These are phyloP conservation scores for Serripes groenlandicus DNA, from an alignment of 2,888 invertebrate species.

Conservation along the genomic window DNA sequence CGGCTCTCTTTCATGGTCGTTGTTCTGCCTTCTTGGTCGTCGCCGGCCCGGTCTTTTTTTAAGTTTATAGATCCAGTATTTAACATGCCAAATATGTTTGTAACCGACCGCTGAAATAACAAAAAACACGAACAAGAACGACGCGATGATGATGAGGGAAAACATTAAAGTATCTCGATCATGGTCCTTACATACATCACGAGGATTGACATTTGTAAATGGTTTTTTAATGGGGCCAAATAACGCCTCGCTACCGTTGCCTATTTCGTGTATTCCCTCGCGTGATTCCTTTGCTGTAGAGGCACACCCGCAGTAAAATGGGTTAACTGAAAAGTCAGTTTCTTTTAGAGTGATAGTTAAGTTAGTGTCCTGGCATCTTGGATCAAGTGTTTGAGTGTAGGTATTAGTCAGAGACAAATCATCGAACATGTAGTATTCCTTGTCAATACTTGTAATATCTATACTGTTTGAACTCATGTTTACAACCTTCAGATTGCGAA, in stretches of 20 bases:
- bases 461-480: conserved; percentile 17
- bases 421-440: neutral
- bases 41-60: neutral
- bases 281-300: neutral
- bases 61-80: conserved; percentile 35
- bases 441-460: too few species aligned
- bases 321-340: conserved; percentile 2
- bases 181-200: neutral
- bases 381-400: neutral
- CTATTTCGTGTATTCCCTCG: conserved; percentile 15
- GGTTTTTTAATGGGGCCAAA: too few species aligned
- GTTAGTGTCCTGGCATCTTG: neutral
- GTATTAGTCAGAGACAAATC: neutral
- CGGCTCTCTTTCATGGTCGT: conserved; percentile 27
- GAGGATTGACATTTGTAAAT: conserved; percentile 17
- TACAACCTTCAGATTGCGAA: neutral
- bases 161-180: conserved; percentile 18
- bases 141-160: neutral
- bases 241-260: neutral
- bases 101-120: neutral
- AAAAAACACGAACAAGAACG: conserved; percentile 24
- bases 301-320: conserved; percentile 23
- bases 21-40: neutral
- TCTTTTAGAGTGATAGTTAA: neutral
- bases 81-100: conserved; percentile 48